A percentile compares a stretch with the other conserved stretches of the same genome.
Conservation (phyloP, 2,113 vertebrate genomes). For the Fulmarus glacialis region DNA sequence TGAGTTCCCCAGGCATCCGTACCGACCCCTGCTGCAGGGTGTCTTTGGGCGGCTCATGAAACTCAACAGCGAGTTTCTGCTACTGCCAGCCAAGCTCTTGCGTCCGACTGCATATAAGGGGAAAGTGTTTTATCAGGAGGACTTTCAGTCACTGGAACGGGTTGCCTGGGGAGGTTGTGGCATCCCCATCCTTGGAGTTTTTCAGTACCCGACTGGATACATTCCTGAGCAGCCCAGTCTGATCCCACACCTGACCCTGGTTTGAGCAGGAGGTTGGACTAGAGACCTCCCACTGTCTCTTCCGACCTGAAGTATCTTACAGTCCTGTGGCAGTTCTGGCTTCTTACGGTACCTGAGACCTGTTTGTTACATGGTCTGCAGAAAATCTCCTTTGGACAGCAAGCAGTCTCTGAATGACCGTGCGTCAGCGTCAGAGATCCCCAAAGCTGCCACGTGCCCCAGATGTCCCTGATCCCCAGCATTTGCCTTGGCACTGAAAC, state of each 20-base stretch:
- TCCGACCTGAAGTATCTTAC: neutral
- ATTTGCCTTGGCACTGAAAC: neutral
- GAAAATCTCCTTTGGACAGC: neutral
- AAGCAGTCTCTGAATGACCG: neutral
- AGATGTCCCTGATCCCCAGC: neutral
- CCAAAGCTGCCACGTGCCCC: neutral
- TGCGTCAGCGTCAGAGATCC: accelerated
- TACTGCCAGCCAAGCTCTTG: neutral
- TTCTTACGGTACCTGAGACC: neutral
- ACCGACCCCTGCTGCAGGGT: too few relatives aligned
- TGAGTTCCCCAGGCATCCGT: neutral
- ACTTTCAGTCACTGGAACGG: neutral
- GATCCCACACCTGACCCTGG: neutral
- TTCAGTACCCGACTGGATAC: neutral
- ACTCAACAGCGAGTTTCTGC: neutral
- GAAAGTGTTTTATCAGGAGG: too few relatives aligned
- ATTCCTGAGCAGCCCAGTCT: neutral
- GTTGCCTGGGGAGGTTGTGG: too few relatives aligned
- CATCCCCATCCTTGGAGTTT: too few relatives aligned
- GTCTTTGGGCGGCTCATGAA: neutral
- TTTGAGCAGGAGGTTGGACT: neutral
- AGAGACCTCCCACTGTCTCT: neutral
- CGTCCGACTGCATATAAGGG: neutral
- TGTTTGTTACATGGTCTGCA: neutral
- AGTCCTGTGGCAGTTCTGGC: neutral